These are phyloP conservation scores for Emydoidea blandingii DNA, from an alignment of 2,797 vertebrate genomes.

Conservation along the genomic window DNA sequence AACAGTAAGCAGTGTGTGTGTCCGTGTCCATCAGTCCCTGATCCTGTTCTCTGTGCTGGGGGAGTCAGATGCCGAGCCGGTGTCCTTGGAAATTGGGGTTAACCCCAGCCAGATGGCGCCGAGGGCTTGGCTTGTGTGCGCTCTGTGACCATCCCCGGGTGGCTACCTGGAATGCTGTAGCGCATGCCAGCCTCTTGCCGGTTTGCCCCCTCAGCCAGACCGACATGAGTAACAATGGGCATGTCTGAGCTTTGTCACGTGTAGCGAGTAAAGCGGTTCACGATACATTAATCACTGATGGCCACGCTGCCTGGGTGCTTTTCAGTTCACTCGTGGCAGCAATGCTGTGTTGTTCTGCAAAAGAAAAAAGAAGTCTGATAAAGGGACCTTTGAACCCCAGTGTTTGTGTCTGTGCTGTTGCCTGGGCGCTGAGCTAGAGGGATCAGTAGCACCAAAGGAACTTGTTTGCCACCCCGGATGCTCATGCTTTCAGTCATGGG, in stretches of 20 bases:
- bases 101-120: not conserved
- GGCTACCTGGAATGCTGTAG: conserved; percentile 4
- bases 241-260: conserved; percentile 69
- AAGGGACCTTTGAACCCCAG: conserved; percentile 37
- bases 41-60: fast-evolving
- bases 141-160: not conserved
- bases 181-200: conserved; percentile 1
- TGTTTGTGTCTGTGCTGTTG: not conserved
- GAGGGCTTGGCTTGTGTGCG: fast-evolving
- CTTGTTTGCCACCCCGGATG: not conserved
- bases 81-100: not conserved
- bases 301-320: conserved; percentile 59
- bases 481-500: not conserved
- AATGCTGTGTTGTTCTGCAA: conserved; percentile 26
- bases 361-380: conserved; percentile 26
- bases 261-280: conserved; percentile 24
- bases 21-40: fast-evolving
- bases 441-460: not conserved
- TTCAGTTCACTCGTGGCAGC: conserved; percentile 42
- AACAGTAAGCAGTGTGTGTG: fast-evolving
- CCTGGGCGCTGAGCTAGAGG: not conserved
- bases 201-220: not conserved
- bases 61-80: fast-evolving
- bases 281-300: conserved; percentile 65
- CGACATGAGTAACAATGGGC: conserved; percentile 42